These are phyloP conservation scores for Anabas testudineus DNA, from an alignment of 2,797 vertebrate species.

Conservation along the genomic window DNA sequence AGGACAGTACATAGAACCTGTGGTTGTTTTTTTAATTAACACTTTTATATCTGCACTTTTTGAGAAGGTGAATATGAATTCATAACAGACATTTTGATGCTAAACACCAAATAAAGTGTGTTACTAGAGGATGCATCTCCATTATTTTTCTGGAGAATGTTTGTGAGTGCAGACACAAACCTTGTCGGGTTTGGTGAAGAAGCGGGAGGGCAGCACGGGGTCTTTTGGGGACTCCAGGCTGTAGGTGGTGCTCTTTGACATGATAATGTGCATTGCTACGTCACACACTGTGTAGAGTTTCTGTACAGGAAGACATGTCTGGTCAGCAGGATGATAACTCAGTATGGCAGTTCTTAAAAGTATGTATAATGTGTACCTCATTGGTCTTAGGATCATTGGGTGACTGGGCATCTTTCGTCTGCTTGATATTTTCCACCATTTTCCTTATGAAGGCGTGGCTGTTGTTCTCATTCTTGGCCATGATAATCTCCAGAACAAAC, in stretches of 20 bases:
- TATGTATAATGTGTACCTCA: constrained; percentile 83
- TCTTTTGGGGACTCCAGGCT: constrained; percentile 99
- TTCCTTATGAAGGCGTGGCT: constrained; percentile 98
- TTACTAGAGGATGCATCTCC: neutral
- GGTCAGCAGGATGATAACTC: neutral
- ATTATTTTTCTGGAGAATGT: too few species aligned
- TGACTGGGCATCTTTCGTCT: constrained; percentile 96
- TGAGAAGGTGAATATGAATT: too few species aligned
- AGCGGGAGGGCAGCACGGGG: constrained; percentile 94
- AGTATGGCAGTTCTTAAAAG: neutral
- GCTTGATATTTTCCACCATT: constrained; percentile 99
- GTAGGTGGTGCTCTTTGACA: constrained; percentile 99
- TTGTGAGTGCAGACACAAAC: constrained; percentile 70
- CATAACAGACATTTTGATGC: too few species aligned
- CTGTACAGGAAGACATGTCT: constrained; percentile 68
- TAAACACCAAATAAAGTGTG: too few species aligned
- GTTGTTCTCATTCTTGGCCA: constrained; percentile 99
- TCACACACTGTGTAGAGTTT: constrained; percentile 99
- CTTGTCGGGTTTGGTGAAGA: constrained; percentile 98
- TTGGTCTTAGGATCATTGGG: constrained; percentile 95
- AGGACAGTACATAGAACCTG: too few species aligned
- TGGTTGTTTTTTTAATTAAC: neutral
- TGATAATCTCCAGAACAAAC: constrained; percentile 98
- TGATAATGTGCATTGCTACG: constrained; percentile 98
- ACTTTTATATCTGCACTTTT: neutral